Conservation (phyloP, 2,888 invertebrate species). For the Toxonevra muliebris region DNA sequence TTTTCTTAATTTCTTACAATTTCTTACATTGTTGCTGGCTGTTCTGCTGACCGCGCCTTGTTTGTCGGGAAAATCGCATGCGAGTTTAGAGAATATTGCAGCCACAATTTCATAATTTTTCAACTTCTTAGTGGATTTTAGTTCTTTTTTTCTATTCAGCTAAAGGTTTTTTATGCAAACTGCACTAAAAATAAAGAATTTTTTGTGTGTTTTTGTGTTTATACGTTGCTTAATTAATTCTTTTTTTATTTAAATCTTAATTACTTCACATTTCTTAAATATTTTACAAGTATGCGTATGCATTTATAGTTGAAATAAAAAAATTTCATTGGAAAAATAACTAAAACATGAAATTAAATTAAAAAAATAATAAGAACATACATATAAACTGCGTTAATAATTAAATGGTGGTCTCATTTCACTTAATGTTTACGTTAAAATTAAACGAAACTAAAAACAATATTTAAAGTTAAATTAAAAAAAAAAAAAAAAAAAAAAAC, state of each 20-base stretch:
- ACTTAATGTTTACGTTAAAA: conserved; percentile 24
- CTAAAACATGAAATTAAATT: neutral
- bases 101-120: too few relatives aligned
- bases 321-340: neutral
- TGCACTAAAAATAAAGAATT: conserved; percentile 15
- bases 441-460: conserved; percentile 14
- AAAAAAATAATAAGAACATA: neutral
- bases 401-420: conserved; percentile 45
- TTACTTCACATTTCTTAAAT: conserved; percentile 6
- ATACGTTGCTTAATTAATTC: conserved; percentile 19
- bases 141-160: conserved; percentile 7
- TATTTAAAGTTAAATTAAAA: too few relatives aligned
- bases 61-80: neutral
- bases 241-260: conserved; percentile 30
- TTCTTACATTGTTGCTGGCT: conserved; percentile 43
- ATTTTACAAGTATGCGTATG: neutral
- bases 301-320: neutral
- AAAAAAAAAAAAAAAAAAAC: too few relatives aligned
- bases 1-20: conserved; percentile 26
- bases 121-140: conserved; percentile 15
- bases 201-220: neutral
- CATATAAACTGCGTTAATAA: conserved; percentile 36
- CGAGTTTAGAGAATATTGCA: conserved; percentile 4
- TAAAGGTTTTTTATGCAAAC: conserved; percentile 10
- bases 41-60: conserved; percentile 28